A percentile compares a stretch with the other conserved stretches of the same genome.
phyloP scores from a whole-genome alignment of 1,140 invertebrate species.

The Acromyrmex charruanus region DNA sequence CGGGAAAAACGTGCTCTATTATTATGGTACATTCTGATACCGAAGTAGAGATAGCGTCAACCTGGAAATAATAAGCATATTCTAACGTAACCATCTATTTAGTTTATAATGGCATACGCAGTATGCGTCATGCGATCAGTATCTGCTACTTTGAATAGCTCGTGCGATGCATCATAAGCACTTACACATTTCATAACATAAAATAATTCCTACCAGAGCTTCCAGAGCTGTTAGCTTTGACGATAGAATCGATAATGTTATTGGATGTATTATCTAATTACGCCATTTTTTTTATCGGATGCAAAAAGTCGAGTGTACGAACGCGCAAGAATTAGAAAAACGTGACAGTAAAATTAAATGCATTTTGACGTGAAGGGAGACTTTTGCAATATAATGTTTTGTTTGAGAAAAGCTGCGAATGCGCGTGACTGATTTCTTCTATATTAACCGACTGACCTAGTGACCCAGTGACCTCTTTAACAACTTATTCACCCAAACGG shows the following conservation, averaged over 20 bases:
- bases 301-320: slow-evolving; percentile 21
- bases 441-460: slow-evolving; percentile 55
- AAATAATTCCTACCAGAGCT: slow-evolving; percentile 35
- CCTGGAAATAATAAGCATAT: slow-evolving; percentile 21
- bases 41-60: slow-evolving; percentile 10
- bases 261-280: slow-evolving; percentile 44
- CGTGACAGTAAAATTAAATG: slow-evolving; percentile 17
- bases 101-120: slow-evolving; percentile 32
- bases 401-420: slow-evolving; percentile 49
- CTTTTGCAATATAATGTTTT: slow-evolving; percentile 12
- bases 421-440: slow-evolving; percentile 45
- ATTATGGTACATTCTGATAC: not conserved
- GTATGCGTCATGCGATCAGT: slow-evolving; percentile 5
- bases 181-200: slow-evolving; percentile 43
- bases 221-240: slow-evolving; percentile 10
- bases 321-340: slow-evolving; percentile 28
- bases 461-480: slow-evolving; percentile 51
- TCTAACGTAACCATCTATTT: slow-evolving; percentile 42
- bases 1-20: not conserved
- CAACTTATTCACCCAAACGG: slow-evolving; percentile 51
- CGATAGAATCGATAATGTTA: slow-evolving; percentile 51
- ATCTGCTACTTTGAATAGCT: slow-evolving; percentile 35
- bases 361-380: not conserved
- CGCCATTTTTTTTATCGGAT: slow-evolving; percentile 35
- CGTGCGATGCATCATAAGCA: slow-evolving; percentile 16